Base-by-base conservation (phyloP, 2,797 vertebrate species). In the Enteromius mattozi region DNA sequence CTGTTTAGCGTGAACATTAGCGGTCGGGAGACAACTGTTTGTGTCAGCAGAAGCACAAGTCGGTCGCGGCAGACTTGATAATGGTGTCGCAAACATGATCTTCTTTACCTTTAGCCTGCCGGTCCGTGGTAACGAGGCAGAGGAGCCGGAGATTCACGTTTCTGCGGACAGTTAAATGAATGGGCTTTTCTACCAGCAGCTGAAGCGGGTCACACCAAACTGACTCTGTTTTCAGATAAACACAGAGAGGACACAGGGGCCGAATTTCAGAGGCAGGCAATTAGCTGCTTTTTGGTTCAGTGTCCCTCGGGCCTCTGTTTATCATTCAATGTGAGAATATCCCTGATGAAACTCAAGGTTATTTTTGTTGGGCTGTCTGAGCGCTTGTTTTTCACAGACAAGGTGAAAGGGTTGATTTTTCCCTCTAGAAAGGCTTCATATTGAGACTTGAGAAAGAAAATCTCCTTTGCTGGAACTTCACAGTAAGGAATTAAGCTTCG, bases 241-340 rank as follows among this genome's bases (percentile, higher is more conserved):
- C 89, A 91, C 42, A 24, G 83, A 42, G 87, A 91, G 95, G 92
- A 92, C 92, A 89, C 90, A 90, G 91, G 90, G 89, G 92, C 92
- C 93, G 91, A 93, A 92, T 93, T 94, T 94, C 92, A 94, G 92
- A 91, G 91, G 93, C 94, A 92, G 92, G 91, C 91, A 93, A 95
- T 95, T 95, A 95, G 94, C 94, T 93, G 93, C 92, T 92, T 92
- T 93, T 94, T 94, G 90, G 91, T 92, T 87, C 87, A 82, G 89
- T 69, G 83, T 95, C 94, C 93, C 94, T 87, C 91, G 94, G 94
- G 94, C 92, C 90, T 94, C 91, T 93, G 92, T 95, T 95, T 95
- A 94, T 95, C 94, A 95, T 95, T 94, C 93, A 93, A 93, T 94
- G 94, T 93, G 94, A 95, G 94, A 95, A 94, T 94, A 94, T 95